Percentiles rank a stretch among this genome's conserved stretches.
These are phyloP conservation scores for Laothoe populi DNA, from an alignment of 2,888 invertebrate species.

Conservation along the genomic window DNA sequence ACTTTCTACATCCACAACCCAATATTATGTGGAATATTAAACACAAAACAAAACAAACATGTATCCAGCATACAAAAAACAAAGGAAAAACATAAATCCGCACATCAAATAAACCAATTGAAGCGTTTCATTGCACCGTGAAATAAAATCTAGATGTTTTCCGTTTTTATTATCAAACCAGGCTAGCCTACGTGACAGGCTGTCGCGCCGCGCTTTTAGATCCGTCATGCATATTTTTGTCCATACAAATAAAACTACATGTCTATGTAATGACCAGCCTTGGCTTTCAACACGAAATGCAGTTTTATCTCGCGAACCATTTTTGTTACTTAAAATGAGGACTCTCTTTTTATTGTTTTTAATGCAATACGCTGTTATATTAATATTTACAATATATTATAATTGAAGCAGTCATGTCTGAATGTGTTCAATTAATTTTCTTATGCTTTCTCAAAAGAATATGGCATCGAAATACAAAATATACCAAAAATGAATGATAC, in stretches of 20 bases:
- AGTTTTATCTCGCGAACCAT: background rate
- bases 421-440: too few relatives aligned
- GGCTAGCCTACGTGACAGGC: slow-evolving; percentile 24
- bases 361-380: background rate
- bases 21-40: too few relatives aligned
- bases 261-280: slow-evolving; percentile 36
- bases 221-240: slow-evolving; percentile 17
- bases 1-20: too few relatives aligned
- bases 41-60: too few relatives aligned
- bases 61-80: background rate
- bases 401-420: too few relatives aligned
- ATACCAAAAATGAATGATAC: background rate
- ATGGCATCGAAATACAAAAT: background rate
- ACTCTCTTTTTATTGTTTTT: background rate
- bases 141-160: slow-evolving; percentile 27
- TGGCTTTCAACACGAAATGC: slow-evolving; percentile 4
- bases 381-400: too few relatives aligned
- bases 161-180: slow-evolving; percentile 26
- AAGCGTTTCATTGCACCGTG: slow-evolving; percentile 26
- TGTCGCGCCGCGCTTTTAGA: slow-evolving; percentile 24
- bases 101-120: slow-evolving; percentile 26
- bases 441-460: too few relatives aligned
- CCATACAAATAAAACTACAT: slow-evolving; percentile 31
- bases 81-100: slow-evolving; percentile 15
- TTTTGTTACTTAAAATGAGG: background rate